A percentile compares a stretch with the other conserved stretches of the same genome.
These are phyloP conservation scores for Dyspetes luteomarginatus DNA, from an alignment of 2,888 invertebrate species.

Conservation along the genomic window DNA sequence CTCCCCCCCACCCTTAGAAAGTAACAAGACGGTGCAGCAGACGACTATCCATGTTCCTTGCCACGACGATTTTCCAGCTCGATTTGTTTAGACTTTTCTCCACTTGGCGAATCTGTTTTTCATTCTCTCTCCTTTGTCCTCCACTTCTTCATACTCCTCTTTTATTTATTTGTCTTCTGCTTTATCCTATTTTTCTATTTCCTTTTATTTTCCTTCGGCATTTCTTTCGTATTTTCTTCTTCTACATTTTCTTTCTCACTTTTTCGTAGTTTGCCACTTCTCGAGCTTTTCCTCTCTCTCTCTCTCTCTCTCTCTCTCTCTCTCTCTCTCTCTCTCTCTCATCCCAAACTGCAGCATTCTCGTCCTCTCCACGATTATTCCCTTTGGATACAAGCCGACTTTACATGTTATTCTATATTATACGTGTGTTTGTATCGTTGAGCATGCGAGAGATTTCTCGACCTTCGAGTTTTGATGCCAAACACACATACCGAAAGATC, in stretches of 20 bases:
- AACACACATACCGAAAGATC: conserved; percentile 30
- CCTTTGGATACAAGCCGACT: conserved; percentile 35
- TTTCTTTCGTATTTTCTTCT: conserved; percentile 9
- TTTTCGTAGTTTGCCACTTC: conserved; percentile 19
- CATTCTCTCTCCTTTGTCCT: conserved; percentile 4
- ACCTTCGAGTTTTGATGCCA: conserved; percentile 40
- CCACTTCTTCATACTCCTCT: conserved; percentile 43
- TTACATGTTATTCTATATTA: background rate
- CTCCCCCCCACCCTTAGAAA: conserved; percentile 25
- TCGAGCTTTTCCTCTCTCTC: conserved; percentile 56
- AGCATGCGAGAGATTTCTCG: conserved; percentile 51
- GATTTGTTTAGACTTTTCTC: conserved; percentile 13
- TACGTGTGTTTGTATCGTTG: background rate
- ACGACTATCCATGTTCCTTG: too few relatives aligned
- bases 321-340: too few relatives aligned
- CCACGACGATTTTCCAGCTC: conserved; percentile 37
- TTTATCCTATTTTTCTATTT: too few relatives aligned
- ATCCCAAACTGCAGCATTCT: too few relatives aligned
- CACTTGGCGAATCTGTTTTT: conserved; percentile 14
- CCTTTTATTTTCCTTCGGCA: conserved; percentile 23
- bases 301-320: too few relatives aligned
- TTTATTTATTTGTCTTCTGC: conserved; percentile 55
- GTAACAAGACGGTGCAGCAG: too few relatives aligned
- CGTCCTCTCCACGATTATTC: conserved; percentile 44
- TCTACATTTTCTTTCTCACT: conserved; percentile 52